These are phyloP conservation scores for Mustelus asterias DNA, from an alignment of 2,113 vertebrate species.

Conservation along the genomic window DNA sequence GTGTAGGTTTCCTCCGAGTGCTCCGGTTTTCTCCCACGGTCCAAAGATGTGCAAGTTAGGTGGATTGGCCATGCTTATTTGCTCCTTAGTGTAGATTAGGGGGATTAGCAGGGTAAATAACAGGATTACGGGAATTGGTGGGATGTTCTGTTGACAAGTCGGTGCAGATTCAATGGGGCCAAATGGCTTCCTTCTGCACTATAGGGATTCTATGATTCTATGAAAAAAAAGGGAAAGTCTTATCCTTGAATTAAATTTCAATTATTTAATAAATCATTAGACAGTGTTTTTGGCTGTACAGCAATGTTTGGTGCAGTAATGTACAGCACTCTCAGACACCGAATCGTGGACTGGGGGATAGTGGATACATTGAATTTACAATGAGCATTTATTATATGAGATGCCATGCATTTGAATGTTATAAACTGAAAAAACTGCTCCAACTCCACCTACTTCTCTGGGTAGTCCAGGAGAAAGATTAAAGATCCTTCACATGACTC, in stretches of 20 bases:
- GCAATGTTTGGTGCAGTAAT: not conserved
- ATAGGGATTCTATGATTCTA: no score
- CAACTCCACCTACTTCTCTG: not conserved
- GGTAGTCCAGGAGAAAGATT: not conserved
- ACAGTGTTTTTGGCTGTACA: not conserved
- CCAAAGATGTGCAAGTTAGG: no score
- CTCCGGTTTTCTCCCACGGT: no score
- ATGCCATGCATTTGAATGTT: not conserved
- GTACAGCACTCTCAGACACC: not conserved
- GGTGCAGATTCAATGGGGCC: no score
- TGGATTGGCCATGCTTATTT: no score
- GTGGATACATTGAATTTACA: not conserved
- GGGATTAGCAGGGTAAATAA: no score
- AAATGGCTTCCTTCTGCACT: no score
- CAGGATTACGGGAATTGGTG: no score
- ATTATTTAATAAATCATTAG: not conserved
- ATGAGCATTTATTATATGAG: not conserved
- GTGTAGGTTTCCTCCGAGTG: no score
- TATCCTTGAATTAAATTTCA: not conserved
- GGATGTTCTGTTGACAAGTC: no score
- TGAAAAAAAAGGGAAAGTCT: not conserved
- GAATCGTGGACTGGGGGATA: not conserved
- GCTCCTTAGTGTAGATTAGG: no score
- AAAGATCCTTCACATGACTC: not conserved
- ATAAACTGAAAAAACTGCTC: not conserved